These are phyloP conservation scores for Drosophila putrida DNA, from an alignment of 2,888 invertebrate species.

Conservation along the genomic window DNA sequence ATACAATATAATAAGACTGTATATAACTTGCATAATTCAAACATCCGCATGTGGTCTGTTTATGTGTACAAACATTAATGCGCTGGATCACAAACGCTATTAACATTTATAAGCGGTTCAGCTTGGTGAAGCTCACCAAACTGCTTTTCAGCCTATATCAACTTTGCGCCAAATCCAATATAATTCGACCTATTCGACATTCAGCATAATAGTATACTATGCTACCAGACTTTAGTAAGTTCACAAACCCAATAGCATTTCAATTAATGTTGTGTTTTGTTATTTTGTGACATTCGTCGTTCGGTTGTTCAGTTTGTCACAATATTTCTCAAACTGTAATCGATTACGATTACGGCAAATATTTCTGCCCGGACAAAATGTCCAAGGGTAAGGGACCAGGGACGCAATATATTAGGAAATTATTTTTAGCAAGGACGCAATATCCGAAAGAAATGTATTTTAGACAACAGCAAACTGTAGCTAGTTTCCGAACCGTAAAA, in stretches of 20 bases:
- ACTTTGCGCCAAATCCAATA: background rate
- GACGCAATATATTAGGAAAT: no score
- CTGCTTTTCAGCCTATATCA: background rate
- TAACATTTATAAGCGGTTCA: background rate
- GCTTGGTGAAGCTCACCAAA: background rate
- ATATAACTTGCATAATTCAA: background rate
- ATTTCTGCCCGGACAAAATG: no score
- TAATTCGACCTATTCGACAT: background rate
- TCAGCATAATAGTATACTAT: background rate
- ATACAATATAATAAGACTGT: background rate
- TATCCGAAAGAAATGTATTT: background rate
- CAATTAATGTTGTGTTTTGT: background rate
- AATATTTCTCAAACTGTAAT: background rate
- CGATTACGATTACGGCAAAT: no score
- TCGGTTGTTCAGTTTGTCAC: background rate
- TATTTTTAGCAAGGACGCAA: no score
- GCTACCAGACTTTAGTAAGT: background rate
- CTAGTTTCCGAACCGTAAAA: background rate
- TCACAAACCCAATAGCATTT: background rate
- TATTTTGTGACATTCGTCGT: background rate
- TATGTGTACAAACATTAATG: background rate
- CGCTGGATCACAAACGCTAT: background rate
- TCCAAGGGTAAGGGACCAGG: no score
- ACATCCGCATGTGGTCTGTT: background rate
- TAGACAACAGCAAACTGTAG: slow-evolving; percentile 15